phyloP scores from a whole-genome alignment of 2,888 invertebrate genomes.

The Dicycla oo region DNA sequence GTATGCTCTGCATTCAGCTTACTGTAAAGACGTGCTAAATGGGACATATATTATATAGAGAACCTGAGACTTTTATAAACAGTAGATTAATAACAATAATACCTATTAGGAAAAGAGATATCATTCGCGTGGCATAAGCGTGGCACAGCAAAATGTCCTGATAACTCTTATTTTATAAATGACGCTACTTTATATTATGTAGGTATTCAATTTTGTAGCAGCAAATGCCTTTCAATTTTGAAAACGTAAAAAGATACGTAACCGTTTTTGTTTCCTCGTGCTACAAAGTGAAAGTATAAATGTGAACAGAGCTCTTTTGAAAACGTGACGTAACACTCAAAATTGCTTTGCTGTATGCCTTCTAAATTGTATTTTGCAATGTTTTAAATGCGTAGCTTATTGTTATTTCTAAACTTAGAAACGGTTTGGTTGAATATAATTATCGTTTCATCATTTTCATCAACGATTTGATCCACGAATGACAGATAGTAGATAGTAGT shows the following conservation, averaged over 20 bases:
- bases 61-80: neutral
- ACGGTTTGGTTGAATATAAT: neutral
- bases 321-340: conserved; percentile 52
- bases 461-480: neutral
- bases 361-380: conserved; percentile 16
- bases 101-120: neutral
- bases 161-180: conserved; percentile 10
- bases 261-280: conserved; percentile 47
- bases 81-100: neutral
- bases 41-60: neutral
- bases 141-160: conserved; percentile 1
- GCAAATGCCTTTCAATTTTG: conserved; percentile 21
- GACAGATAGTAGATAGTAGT: no score
- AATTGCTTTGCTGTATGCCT: conserved; percentile 30
- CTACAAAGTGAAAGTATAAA: conserved; percentile 55
- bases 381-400: neutral
- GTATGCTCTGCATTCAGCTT: neutral
- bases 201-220: conserved; percentile 7
- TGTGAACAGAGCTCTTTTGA: conserved; percentile 34
- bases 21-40: neutral
- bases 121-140: conserved; percentile 5
- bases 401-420: conserved; percentile 19
- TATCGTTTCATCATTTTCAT: conserved; percentile 15
- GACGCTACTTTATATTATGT: neutral
- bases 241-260: conserved; percentile 34